Evolutionary conservation across 2,888 invertebrate genomes (phyloP).

Genomic region (Megastigmus dorsalis): DNA sequence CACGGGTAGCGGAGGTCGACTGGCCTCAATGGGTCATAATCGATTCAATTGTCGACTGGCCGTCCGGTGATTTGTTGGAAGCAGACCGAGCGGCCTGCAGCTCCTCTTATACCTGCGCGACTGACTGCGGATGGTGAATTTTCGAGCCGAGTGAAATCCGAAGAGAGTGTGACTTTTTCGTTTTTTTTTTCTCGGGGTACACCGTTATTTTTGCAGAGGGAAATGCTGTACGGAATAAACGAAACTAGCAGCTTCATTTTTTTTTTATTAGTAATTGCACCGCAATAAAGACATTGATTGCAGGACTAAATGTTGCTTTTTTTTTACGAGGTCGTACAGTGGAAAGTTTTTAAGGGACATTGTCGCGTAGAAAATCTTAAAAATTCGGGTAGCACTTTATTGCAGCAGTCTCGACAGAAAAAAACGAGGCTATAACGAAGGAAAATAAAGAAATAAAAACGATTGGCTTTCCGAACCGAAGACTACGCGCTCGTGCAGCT

Average conservation of each 20-base stretch:
- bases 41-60: conserved; percentile 33
- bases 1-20: background rate
- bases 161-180: conserved; percentile 2
- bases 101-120: background rate
- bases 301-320: background rate
- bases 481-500: no score
- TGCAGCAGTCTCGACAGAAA: background rate
- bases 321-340: background rate
- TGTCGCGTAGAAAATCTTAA: background rate
- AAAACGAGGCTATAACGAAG: background rate
- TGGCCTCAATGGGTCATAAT: conserved; percentile 12
- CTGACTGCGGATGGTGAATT: background rate
- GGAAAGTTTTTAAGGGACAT: background rate
- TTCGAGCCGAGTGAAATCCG: no score
- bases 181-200: background rate
- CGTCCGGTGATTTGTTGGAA: conserved; percentile 19
- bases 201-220: conserved; percentile 11
- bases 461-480: no score
- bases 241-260: background rate
- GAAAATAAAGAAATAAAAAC: conserved; percentile 25
- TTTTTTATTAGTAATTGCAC: background rate
- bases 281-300: conserved; percentile 33
- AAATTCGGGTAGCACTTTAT: conserved; percentile 9
- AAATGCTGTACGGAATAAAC: background rate
- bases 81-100: background rate